Conservation (phyloP, 1,140 invertebrate species). For the Paraescarpia echinospica region DNA sequence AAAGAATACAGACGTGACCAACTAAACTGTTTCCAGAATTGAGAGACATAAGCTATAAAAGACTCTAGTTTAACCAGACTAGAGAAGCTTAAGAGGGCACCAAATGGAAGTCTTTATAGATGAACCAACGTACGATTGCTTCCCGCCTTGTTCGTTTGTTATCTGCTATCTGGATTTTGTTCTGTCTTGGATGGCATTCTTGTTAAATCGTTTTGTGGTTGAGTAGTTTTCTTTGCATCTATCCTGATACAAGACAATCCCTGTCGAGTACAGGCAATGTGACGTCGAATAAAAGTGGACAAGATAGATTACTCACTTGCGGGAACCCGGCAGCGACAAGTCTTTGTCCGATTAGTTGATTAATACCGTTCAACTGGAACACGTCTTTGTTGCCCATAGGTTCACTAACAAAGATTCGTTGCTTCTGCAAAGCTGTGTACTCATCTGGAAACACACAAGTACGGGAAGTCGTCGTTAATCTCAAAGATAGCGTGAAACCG, state of each 20-base stretch:
- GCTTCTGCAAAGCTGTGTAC: not conserved
- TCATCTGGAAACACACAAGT: not conserved
- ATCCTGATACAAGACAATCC: not conserved
- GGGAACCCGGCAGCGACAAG: not conserved
- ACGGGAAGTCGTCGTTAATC: not conserved
- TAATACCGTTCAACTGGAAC: not conserved
- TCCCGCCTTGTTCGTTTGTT: too few species aligned
- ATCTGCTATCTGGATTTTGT: too few species aligned
- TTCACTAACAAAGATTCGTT: constrained; percentile 3
- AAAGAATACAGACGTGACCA: too few species aligned
- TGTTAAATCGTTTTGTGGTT: too few species aligned
- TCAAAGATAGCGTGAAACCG: not conserved
- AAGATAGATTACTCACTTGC: not conserved
- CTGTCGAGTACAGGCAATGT: not conserved
- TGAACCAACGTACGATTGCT: too few species aligned
- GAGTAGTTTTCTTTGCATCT: not conserved
- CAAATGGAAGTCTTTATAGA: too few species aligned
- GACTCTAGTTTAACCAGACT: too few species aligned
- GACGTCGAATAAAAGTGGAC: not conserved
- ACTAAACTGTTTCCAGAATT: too few species aligned
- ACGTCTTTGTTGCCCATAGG: constrained; percentile 9
- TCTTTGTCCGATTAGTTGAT: not conserved
- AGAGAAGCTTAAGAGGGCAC: too few species aligned
- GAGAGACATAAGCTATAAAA: too few species aligned
- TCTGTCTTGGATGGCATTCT: too few species aligned